Conservation (phyloP, 2,888 invertebrate genomes). For the Drosophila eohydei region DNA sequence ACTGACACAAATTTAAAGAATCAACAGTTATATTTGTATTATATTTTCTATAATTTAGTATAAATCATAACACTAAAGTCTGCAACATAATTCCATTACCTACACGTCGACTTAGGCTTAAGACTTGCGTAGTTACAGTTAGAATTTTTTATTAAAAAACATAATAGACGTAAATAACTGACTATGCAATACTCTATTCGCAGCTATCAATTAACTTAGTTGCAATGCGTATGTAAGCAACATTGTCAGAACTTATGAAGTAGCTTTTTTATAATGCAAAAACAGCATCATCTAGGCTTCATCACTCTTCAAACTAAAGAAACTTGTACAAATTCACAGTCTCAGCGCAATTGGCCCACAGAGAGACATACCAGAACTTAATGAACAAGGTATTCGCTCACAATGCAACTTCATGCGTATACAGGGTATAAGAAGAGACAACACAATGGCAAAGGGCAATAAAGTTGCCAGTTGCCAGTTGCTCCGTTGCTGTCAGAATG, state of each 20-base stretch:
- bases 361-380: neutral
- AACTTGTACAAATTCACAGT: neutral
- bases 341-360: neutral
- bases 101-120: neutral
- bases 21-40: too few species aligned
- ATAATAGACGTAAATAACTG: too few species aligned
- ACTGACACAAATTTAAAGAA: too few species aligned
- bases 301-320: neutral
- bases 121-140: neutral
- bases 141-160: neutral
- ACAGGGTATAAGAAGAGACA: slow-evolving; percentile 14
- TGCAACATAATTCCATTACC: neutral
- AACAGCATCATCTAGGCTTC: neutral
- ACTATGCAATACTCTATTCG: neutral
- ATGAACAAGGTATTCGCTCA: neutral
- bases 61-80: neutral
- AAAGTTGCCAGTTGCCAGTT: slow-evolving; percentile 31
- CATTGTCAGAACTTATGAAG: too few species aligned
- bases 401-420: neutral
- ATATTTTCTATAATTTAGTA: neutral
- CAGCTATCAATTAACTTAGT: neutral
- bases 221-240: too few species aligned
- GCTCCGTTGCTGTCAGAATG: slow-evolving; percentile 32
- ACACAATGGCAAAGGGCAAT: neutral
- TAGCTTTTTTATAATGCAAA: neutral